Base-by-base conservation (phyloP, 1,140 invertebrate species). In the Neoseiulus cucumeris region DNA sequence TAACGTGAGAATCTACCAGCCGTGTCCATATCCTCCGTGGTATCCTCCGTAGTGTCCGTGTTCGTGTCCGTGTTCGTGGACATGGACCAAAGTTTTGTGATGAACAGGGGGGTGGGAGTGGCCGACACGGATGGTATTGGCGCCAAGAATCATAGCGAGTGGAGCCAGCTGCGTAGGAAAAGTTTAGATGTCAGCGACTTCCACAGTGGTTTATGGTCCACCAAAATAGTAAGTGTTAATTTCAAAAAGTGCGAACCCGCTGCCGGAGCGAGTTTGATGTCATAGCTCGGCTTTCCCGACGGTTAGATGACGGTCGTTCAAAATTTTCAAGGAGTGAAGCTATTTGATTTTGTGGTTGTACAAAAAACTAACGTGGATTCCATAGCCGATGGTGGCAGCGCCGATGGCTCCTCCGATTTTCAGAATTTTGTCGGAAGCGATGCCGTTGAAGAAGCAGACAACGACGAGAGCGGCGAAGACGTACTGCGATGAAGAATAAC, bases 31-130 rank as follows among this genome's bases (percentile, higher is more conserved):
- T 4, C 28, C 45, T 4, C 28, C 18, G 45, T 44, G 42, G 12
- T 44, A 12, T n/a, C n/a, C 42, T 12, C n/a, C 12, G n/a, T 44
- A n/a, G 42, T 47, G 14, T 20, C 28, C 18, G 4, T 47, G 5
- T 1, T 33, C 17, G 51, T 59, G 51, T 17, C 51, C 51, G 51
- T 59, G 51, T 12, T 59, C 51, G 22, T 59, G 51, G 22, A 59
- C 22, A 9, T 59, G 51, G 25, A 20, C 17, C 51, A 59, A 33
- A n/a, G 51, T 59, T 33, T 59, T 59, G 51, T 59, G 51, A 9
- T 59, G 51, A 20, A 59, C 51, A 25, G 51, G 51, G 25, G 51
- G 51, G 25, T 59, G 51, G 14, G 51, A 59, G 22, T 59, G 51
- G 9, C 51, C 51, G 14, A 59, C 51, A 17, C 51, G 51, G 33